phyloP scores from a whole-genome alignment of 2,888 invertebrate species.

The Cyaniris semiargus region DNA sequence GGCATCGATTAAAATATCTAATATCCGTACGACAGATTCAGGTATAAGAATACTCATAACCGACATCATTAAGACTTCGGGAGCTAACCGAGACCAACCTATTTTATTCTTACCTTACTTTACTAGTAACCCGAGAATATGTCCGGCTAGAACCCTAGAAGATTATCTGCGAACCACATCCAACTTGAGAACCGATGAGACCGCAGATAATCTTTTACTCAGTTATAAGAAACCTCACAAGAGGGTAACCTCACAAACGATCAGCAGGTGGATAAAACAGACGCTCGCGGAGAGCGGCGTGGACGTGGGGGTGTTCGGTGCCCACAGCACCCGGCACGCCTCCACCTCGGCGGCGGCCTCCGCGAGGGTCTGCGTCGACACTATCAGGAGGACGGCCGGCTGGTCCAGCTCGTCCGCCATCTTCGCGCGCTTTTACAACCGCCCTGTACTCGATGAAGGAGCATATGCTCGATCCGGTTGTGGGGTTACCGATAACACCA shows the following conservation, averaged over 20 bases:
- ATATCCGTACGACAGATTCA: not conserved
- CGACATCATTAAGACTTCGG: constrained; percentile 12
- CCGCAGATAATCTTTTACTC: not conserved
- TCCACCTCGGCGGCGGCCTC: constrained; percentile 42
- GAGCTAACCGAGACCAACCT: constrained; percentile 2
- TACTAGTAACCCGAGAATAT: not conserved
- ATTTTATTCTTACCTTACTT: not conserved
- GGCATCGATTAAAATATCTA: not conserved
- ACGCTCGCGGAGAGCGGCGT: not conserved
- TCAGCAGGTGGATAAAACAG: constrained; percentile 13
- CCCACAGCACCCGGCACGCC: constrained; percentile 44
- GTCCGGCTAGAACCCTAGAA: not conserved
- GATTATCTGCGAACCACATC: not conserved
- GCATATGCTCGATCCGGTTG: not conserved
- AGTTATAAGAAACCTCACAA: constrained; percentile 16
- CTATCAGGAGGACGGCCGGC: constrained; percentile 23
- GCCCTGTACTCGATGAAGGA: not conserved
- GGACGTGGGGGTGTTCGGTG: constrained; percentile 28
- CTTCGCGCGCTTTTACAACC: constrained; percentile 16
- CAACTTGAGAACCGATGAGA: not conserved
- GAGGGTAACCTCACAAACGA: constrained; percentile 8
- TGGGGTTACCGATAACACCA: not conserved
- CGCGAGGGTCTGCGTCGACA: constrained; percentile 19
- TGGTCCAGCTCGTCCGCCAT: constrained; percentile 15
- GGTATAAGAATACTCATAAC: constrained; percentile 3